Base-by-base conservation (phyloP, 2,888 invertebrate genomes). In the Torymus tubicola region DNA sequence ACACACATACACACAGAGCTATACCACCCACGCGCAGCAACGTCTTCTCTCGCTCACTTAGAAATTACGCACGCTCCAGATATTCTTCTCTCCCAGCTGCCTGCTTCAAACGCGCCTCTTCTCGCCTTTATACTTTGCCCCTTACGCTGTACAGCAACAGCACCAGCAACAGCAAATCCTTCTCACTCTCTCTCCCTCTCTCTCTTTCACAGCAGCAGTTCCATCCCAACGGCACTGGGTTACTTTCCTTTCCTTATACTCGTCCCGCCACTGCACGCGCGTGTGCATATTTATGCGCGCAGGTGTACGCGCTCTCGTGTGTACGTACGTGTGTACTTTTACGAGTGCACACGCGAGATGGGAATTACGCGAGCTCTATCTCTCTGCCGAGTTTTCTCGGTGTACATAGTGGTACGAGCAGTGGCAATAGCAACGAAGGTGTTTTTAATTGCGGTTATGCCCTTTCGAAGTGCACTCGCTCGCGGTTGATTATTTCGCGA, bases 61-160 rank as follows among this genome's bases (percentile, higher is more conserved):
- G 42, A n/a, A 78, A 78, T 73, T 73, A 73, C 78, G 61, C 55
- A 73, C 65, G 73, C 68, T 50, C 78, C 68, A 78, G 69, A 78
- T 78, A 77, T 77, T 77, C 75, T 74, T 57, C 65, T 72, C 52
- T n/a, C 64, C 31, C 1, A 13, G 13, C 16, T 24, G 24, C 16
- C 12, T 61, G 24, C 42, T 42, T 42, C 42, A 61, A 61, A 61
- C 10, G 24, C 61, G 14, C 31, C 14, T 60, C 61, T 50, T 42
- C 60, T 60, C 57, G 18, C 14, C 18, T 42, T 12, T 16, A 58
- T 42, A 31, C 55, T 55, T 58, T n/a, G n/a, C 21, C 31, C 24
- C 14, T 64, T 50, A 16, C 31, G 16, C 12, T 57, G 18, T 31
- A 16, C 50, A 10, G 13, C 21, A 64, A 12, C 31, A 50, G 24